These are phyloP conservation scores for Yponomeuta sedellus DNA, from an alignment of 2,888 invertebrate genomes.

Conservation along the genomic window DNA sequence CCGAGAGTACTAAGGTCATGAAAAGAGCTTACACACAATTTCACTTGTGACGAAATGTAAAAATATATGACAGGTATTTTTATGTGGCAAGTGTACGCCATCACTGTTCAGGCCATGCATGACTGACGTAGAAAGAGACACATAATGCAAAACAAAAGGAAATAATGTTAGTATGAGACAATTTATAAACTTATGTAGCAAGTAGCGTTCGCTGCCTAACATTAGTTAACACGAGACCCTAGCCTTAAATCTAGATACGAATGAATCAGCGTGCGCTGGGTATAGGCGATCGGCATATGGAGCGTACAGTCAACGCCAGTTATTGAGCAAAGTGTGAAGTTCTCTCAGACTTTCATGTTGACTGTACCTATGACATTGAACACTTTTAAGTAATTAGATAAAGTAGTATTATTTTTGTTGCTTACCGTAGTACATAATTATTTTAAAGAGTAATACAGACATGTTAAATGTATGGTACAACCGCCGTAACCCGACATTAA, in stretches of 20 bases:
- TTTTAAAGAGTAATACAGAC: neutral
- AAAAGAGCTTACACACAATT: too few relatives aligned
- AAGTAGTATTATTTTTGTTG: neutral
- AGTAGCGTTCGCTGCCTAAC: conserved; percentile 38
- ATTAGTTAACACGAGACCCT: conserved; percentile 70
- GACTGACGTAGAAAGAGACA: too few relatives aligned
- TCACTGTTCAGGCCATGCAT: too few relatives aligned
- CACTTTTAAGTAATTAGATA: neutral
- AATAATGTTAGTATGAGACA: neutral
- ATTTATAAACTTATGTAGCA: neutral
- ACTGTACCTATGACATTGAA: neutral
- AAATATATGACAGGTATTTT: too few relatives aligned
- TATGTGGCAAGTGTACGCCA: too few relatives aligned
- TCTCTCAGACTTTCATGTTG: neutral
- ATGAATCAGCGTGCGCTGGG: conserved; percentile 22
- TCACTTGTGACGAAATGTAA: too few relatives aligned
- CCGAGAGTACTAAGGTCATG: too few relatives aligned
- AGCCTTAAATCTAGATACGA: conserved; percentile 62
- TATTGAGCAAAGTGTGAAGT: neutral
- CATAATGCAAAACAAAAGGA: too few relatives aligned
- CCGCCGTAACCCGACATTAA: neutral
- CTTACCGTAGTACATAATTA: neutral
- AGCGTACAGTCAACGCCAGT: neutral
- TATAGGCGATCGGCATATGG: conserved; percentile 28
- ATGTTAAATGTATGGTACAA: neutral